Percentiles rank a stretch among this genome's conserved stretches.
These are phyloP conservation scores for Euwallacea similis DNA, from an alignment of 1,140 invertebrate genomes.

Conservation along the genomic window DNA sequence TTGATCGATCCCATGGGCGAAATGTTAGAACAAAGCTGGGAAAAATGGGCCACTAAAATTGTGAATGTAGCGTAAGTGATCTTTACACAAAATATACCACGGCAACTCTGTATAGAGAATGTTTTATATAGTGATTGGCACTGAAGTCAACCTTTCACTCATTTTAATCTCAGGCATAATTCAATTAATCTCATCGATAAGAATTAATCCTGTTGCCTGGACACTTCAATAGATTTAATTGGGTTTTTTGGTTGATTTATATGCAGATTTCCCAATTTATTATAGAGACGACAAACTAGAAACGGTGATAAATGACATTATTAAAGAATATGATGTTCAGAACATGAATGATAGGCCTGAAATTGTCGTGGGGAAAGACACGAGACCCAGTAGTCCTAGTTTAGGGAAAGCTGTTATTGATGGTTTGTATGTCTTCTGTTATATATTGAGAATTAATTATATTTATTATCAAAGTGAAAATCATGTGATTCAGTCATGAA, in stretches of 20 bases:
- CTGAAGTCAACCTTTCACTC: too few relatives aligned
- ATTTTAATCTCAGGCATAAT: too few relatives aligned
- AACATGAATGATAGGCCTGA: slow-evolving; percentile 61
- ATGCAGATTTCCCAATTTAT: neutral
- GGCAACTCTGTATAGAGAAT: too few relatives aligned
- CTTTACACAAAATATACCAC: neutral
- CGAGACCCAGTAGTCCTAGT: slow-evolving; percentile 62
- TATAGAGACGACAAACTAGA: slow-evolving; percentile 66
- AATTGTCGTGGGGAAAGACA: slow-evolving; percentile 75
- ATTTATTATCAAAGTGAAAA: too few relatives aligned
- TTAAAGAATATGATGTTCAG: slow-evolving; percentile 68
- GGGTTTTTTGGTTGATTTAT: too few relatives aligned
- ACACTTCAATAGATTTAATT: too few relatives aligned
- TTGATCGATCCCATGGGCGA: slow-evolving; percentile 93
- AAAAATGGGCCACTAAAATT: slow-evolving; percentile 81
- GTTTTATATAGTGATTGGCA: too few relatives aligned
- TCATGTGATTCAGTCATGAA: too few relatives aligned
- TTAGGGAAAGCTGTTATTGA: slow-evolving; percentile 72
- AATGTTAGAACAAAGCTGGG: slow-evolving; percentile 94
- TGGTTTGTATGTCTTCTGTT: slow-evolving; percentile 31
- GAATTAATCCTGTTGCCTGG: too few relatives aligned
- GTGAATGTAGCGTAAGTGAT: slow-evolving; percentile 72
- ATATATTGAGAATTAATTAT: too few relatives aligned
- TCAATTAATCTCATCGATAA: neutral
- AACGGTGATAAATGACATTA: slow-evolving; percentile 61